Conservation (phyloP, 2,797 vertebrate species). For the Hoplostethus atlanticus region DNA sequence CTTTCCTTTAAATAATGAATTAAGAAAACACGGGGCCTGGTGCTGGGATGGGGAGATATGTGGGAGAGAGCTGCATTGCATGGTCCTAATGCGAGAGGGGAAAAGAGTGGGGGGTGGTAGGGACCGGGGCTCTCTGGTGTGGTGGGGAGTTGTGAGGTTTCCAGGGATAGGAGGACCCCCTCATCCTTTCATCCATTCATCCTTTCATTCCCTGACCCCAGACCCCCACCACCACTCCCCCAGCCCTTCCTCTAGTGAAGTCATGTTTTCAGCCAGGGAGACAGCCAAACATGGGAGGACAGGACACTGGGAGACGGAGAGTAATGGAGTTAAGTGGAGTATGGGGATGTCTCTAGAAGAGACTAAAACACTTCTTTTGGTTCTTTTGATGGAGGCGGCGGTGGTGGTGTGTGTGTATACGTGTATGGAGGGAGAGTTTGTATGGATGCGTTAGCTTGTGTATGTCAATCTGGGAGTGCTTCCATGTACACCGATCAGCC, state of each 20-base stretch:
- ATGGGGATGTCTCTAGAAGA: constrained; percentile 33
- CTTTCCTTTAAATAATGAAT: constrained; percentile 85
- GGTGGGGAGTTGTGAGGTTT: constrained; percentile 21
- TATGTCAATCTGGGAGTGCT: background rate
- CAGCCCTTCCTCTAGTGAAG: constrained; percentile 43
- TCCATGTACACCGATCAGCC: too few relatives aligned
- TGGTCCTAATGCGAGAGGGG: constrained; percentile 78
- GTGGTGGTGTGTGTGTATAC: too few relatives aligned
- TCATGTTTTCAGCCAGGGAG: constrained; percentile 61
- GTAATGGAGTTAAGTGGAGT: constrained; percentile 47
- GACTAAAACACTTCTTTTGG: constrained; percentile 32
- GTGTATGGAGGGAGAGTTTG: constrained; percentile 11
- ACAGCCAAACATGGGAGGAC: constrained; percentile 64
- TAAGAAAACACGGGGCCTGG: constrained; percentile 84
- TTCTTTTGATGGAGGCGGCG: too few relatives aligned
- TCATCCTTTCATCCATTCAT: constrained; percentile 54
- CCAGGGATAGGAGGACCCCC: constrained; percentile 45
- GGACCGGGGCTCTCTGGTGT: too few relatives aligned
- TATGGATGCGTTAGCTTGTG: constrained; percentile 18
- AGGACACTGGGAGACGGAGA: constrained; percentile 52
- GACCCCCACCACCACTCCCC: background rate
- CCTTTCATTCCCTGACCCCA: constrained; percentile 57
- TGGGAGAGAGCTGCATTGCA: constrained; percentile 89
- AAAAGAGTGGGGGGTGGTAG: constrained; percentile 54
- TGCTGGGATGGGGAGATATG: constrained; percentile 85